phyloP scores from a whole-genome alignment of 2,797 vertebrate species.

The Enteromius afrohamiltoni region DNA sequence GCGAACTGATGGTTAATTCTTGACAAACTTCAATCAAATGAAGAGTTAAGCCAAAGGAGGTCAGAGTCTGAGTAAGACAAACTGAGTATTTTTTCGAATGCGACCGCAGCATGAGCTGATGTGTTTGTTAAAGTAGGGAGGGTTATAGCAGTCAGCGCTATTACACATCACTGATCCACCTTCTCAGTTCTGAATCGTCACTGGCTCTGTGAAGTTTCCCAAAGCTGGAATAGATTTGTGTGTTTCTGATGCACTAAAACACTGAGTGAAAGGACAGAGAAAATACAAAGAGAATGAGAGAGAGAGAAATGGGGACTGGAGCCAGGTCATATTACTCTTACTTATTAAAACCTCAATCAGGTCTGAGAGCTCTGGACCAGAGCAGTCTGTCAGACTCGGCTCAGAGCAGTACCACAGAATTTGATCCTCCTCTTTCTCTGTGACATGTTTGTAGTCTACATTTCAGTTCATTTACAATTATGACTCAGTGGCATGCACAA shows the following conservation, averaged over 20 bases:
- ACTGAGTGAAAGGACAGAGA: constrained; percentile 45
- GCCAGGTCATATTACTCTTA: constrained; percentile 61
- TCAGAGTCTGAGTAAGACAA: background rate
- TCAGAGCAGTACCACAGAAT: constrained; percentile 52
- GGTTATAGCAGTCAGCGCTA: constrained; percentile 54
- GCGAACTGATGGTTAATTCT: constrained; percentile 35
- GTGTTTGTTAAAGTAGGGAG: constrained; percentile 51
- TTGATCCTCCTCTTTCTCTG: constrained; percentile 56
- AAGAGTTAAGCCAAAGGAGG: background rate
- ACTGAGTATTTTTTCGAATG: constrained; percentile 24
- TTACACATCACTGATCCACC: constrained; percentile 58
- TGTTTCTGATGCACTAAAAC: constrained; percentile 50
- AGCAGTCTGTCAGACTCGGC: constrained; percentile 46
- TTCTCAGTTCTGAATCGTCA: constrained; percentile 51
- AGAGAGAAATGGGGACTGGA: constrained; percentile 56
- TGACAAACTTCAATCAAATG: constrained; percentile 33
- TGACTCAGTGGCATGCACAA: constrained; percentile 38
- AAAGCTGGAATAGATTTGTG: constrained; percentile 61
- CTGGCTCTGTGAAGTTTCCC: constrained; percentile 57
- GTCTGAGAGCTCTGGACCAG: constrained; percentile 60
- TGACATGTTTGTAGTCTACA: constrained; percentile 49
- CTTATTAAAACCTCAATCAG: constrained; percentile 63
- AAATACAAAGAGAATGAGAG: constrained; percentile 40
- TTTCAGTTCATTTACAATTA: constrained; percentile 44
- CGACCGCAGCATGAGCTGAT: background rate